Conservation (phyloP, 2,797 vertebrate species). For the Silurus aristotelis region DNA sequence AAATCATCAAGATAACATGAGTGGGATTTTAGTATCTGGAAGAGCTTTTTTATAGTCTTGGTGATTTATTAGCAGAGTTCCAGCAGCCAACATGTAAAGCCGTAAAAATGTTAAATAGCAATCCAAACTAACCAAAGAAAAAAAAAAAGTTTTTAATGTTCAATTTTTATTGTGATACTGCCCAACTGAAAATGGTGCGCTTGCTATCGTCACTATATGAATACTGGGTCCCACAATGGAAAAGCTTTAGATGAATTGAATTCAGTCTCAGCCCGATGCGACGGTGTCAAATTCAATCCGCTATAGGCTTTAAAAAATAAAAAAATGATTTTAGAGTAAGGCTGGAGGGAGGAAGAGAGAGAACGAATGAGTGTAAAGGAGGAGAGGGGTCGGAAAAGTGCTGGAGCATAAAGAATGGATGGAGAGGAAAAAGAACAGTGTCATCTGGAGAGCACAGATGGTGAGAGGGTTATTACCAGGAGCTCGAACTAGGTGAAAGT, state of each 20-base stretch:
- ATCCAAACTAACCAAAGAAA: neutral
- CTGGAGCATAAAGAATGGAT: conserved; percentile 27
- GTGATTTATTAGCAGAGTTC: neutral
- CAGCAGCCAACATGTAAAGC: neutral
- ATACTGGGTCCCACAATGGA: neutral
- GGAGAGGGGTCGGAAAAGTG: conserved; percentile 16
- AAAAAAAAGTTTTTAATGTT: no score
- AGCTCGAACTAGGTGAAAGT: conserved; percentile 66
- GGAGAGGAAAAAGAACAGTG: conserved; percentile 1
- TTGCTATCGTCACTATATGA: neutral
- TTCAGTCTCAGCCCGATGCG: neutral
- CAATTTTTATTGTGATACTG: neutral
- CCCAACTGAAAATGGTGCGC: neutral
- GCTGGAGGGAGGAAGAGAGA: neutral
- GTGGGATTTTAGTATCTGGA: neutral
- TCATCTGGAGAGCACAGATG: conserved; percentile 40
- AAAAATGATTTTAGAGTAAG: neutral
- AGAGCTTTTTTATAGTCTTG: neutral
- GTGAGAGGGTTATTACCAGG: conserved; percentile 53
- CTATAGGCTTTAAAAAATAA: neutral
- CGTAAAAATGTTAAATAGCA: neutral
- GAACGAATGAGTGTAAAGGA: neutral
- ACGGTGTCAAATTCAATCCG: neutral
- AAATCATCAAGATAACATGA: neutral
- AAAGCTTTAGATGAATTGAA: neutral